Evolutionary conservation across 2,888 invertebrate species (phyloP), one percentile per base, ranked within the genome.

Genomic region (Phytoseiulus persimilis): DNA sequence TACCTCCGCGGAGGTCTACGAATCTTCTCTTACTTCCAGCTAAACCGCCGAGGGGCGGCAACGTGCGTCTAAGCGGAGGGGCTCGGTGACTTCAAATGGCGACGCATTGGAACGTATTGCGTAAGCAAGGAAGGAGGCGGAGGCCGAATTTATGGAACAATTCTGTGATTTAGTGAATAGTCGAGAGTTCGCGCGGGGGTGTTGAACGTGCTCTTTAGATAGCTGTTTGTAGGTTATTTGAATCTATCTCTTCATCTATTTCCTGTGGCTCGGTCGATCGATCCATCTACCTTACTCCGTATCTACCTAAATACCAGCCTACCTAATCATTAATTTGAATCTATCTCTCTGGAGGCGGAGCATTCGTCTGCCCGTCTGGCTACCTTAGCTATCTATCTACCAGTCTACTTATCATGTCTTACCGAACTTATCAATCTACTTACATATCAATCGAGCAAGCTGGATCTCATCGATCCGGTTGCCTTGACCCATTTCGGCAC

Each of bases 141-240:
- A 65, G 65, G 65, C 65, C 65, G 65, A 65, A 23, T 65, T 65
- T 65, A 65, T 87, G 87, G 32, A 87, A 87, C 87, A 32, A 87
- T 87, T 87, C 87, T 87, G 87, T 87, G 87, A 87, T 87, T 45
- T 87, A 87, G 87, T 32, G 87, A 45, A 87, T 87, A 87, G 87
- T 87, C 32, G 32, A 33, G 45, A 87, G 39, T 33, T 87, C 39
- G 87, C 87, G 87, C 87, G 87, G 87, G 87, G 65, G 87, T n/a
- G 87, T 39, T 87, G 87, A 45, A 87, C 87, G 87, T 87, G 87
- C 87, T 87, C 87, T 87, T 23, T 65, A 65, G 65, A 65, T 65
- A 65, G 65, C 18, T 65, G 65, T 65, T 65, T 65, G 65, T 65
- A 65, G 65, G 65, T 23, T 65, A 1, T 65, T 65, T 65, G 11